Percentiles rank a stretch among this genome's conserved stretches.
These are phyloP conservation scores for Cariama cristata DNA, from an alignment of 2,113 vertebrate genomes.

Conservation along the genomic window DNA sequence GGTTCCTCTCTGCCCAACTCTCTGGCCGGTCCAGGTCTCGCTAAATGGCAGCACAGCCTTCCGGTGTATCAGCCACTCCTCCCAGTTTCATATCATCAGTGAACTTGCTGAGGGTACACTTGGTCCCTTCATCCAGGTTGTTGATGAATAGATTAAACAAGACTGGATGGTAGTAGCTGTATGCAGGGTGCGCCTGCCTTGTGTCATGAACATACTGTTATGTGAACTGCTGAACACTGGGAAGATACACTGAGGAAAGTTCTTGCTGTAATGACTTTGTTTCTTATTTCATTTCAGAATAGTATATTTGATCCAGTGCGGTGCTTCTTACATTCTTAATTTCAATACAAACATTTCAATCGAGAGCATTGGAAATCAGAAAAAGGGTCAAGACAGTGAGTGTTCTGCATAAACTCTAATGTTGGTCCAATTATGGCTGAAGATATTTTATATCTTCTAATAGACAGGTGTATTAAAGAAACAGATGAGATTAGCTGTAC, in stretches of 20 bases:
- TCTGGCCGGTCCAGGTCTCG: too few species aligned
- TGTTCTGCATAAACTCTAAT: background rate
- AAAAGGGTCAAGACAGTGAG: background rate
- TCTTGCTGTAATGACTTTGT: background rate
- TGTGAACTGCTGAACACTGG: background rate
- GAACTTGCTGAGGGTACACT: too few species aligned
- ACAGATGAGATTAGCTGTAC: background rate
- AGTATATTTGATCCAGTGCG: background rate
- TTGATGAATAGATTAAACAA: too few species aligned
- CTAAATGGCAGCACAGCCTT: too few species aligned
- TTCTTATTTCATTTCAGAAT: background rate
- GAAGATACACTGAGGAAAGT: background rate
- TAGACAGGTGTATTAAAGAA: background rate
- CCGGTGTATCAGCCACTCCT: too few species aligned
- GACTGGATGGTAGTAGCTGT: background rate
- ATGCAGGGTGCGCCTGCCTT: background rate
- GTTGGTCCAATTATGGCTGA: background rate
- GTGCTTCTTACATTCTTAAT: background rate
- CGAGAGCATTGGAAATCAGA: background rate
- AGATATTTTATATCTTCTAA: background rate
- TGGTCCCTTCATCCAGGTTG: too few species aligned
- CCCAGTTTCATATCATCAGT: too few species aligned
- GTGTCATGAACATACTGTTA: background rate
- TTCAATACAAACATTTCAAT: background rate
- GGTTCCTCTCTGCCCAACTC: too few species aligned